Evolutionary conservation across 2,888 invertebrate genomes (phyloP), one percentile per base, ranked within the genome.

Genomic region (Quadriops clusia): DNA sequence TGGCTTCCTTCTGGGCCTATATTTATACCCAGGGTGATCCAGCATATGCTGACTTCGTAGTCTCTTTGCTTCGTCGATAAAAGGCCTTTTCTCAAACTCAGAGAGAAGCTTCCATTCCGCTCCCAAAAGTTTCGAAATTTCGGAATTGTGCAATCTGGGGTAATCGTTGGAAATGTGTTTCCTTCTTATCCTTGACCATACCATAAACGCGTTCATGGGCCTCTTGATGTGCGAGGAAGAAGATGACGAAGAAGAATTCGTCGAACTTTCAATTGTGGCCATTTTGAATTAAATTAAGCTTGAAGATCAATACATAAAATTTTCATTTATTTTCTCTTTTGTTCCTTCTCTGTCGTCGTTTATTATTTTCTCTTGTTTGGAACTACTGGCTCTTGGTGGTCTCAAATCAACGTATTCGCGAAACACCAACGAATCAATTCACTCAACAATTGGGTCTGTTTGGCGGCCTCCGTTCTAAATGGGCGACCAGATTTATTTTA

Each of bases 161-260:
- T 87, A 82, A 54, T 85, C 74, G 54, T 75, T 68, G 0, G 86
- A 83, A 58, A 87, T 86, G 52, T 83, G 82, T 51, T 83, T 75
- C 24, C 87, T 60, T 50, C 84, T 77, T 40, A 81, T 76, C 22
- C 79, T 62, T 3, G 78, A 78, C 80, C 80, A 81, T 22, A 81
- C 80, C 89, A 90, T 89, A 60, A 90, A 89, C 3, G 89, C 89
- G 58, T 90, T 90, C 90, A 90, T 90, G 1, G 90, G 90, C 43
- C 90, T 68, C 60, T 94, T 94, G 46, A 94, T 89, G 58, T 90
- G 87, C 18, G 23, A 26, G 10, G n/a, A n/a, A n/a, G n/a, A n/a
- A n/a, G n/a, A n/a, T n/a, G n/a, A n/a, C n/a, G n/a, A n/a, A n/a
- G n/a, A n/a, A n/a, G n/a, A n/a, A n/a, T n/a, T n/a, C n/a, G n/a